These are phyloP conservation scores for Tor tambroides DNA, from an alignment of 2,113 vertebrate genomes.

Conservation along the genomic window DNA sequence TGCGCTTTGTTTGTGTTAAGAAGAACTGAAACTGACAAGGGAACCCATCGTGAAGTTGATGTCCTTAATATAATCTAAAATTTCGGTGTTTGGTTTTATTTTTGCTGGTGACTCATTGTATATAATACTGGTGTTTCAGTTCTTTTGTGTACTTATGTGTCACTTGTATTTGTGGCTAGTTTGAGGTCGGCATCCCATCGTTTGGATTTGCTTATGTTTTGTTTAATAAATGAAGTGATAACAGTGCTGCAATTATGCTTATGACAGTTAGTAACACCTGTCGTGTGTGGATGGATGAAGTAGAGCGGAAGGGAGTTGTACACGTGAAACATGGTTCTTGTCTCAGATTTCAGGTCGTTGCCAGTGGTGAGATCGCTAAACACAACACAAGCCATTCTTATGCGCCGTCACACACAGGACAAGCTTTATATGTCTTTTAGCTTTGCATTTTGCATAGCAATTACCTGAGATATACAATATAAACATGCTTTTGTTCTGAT, in stretches of 20 bases:
- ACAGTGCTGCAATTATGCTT: background rate
- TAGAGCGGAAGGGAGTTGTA: background rate
- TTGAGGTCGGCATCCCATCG: background rate
- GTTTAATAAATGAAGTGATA: background rate
- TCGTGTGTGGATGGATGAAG: background rate
- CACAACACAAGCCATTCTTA: conserved; percentile 63
- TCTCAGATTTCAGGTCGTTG: conserved; percentile 65
- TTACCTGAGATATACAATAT: background rate
- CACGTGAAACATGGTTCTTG: background rate
- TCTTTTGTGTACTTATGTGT: background rate
- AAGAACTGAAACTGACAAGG: background rate
- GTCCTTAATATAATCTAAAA: background rate
- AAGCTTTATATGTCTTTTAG: background rate
- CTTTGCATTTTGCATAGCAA: too few species aligned
- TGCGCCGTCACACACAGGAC: background rate
- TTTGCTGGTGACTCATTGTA: background rate
- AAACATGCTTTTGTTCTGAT: background rate
- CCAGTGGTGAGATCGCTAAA: conserved; percentile 62
- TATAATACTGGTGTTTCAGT: background rate
- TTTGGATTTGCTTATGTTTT: background rate
- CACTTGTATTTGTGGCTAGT: background rate
- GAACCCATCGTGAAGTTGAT: background rate
- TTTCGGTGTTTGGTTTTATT: background rate
- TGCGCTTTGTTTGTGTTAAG: background rate
- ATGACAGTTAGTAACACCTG: background rate